Conservation (phyloP, 1,140 invertebrate genomes). For the Eumaeus atala region DNA sequence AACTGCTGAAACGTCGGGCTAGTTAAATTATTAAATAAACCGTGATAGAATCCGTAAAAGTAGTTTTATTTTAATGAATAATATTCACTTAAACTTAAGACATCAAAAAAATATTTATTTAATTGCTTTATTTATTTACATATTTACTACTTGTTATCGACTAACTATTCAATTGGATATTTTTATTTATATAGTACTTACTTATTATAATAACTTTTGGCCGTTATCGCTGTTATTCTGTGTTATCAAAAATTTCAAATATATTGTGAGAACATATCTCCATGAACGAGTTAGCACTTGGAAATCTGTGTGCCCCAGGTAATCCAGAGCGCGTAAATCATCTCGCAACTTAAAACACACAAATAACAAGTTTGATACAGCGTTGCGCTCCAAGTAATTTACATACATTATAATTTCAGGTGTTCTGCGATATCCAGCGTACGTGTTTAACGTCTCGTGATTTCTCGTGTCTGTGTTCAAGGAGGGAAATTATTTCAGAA, state of each 20-base stretch:
- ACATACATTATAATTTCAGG: constrained; percentile 69
- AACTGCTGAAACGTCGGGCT: too few relatives aligned
- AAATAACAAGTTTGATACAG: constrained; percentile 71
- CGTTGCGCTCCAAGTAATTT: constrained; percentile 53
- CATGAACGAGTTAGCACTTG: not conserved
- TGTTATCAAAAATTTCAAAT: not conserved
- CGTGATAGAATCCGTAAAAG: too few relatives aligned
- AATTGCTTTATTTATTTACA: too few relatives aligned
- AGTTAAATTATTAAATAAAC: too few relatives aligned
- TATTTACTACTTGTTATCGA: too few relatives aligned
- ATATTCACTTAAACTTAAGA: too few relatives aligned
- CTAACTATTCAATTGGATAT: too few relatives aligned
- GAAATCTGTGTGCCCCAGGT: constrained; percentile 29
- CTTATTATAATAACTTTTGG: too few relatives aligned
- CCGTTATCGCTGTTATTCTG: too few relatives aligned
- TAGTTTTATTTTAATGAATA: too few relatives aligned
- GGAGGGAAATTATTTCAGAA: not conserved
- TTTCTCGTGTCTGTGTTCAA: constrained; percentile 9
- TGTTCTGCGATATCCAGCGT: constrained; percentile 33
- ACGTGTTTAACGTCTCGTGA: constrained; percentile 22
- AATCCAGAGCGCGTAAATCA: constrained; percentile 60
- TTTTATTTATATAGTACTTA: too few relatives aligned
- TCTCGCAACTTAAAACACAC: constrained; percentile 65
- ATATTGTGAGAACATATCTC: not conserved
- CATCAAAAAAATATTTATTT: too few relatives aligned